A percentile compares a stretch with the other conserved stretches of the same genome.
phyloP scores from a whole-genome alignment of 2,888 invertebrate genomes.

The Hirtodrosophila histrioides region DNA sequence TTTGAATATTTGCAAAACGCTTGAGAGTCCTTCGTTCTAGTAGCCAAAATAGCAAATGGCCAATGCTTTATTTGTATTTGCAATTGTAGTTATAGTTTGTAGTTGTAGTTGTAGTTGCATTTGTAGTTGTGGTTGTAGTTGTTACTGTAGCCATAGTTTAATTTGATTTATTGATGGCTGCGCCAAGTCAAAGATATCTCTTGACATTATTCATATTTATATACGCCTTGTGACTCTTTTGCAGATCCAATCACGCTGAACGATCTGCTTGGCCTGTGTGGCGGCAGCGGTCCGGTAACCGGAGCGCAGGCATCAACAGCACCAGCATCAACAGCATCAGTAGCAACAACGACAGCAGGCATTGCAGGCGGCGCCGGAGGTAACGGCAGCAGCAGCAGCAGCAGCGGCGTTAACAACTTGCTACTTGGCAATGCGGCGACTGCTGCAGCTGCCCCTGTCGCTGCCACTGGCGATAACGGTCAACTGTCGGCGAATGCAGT shows the following conservation, averaged over 20 bases:
- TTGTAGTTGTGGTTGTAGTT: constrained; percentile 32
- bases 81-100: neutral
- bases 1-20: constrained; percentile 78
- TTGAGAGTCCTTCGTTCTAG: constrained; percentile 53
- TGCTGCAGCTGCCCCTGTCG: constrained; percentile 65
- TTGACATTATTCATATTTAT: constrained; percentile 48
- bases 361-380: constrained; percentile 50
- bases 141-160: constrained; percentile 12
- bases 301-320: constrained; percentile 43
- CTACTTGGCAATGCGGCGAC: constrained; percentile 66
- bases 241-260: constrained; percentile 81
- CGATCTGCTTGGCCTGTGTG: constrained; percentile 82
- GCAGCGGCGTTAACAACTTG: constrained; percentile 56
- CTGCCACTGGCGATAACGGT: constrained; percentile 49
- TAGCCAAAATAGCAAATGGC: constrained; percentile 31
- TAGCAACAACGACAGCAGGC: constrained; percentile 39
- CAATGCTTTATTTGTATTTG: constrained; percentile 52
- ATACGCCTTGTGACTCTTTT: constrained; percentile 21
- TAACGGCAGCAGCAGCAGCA: constrained; percentile 68
- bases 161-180: constrained; percentile 77
- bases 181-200: constrained; percentile 59
- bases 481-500: constrained; percentile 61
- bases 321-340: constrained; percentile 36
- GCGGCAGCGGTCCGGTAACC: constrained; percentile 56
- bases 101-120: constrained; percentile 32